Percentiles rank a stretch among this genome's conserved stretches.
Evolutionary conservation across 2,888 invertebrate species (phyloP).

Genomic region (Agriopis leucophaearia): DNA sequence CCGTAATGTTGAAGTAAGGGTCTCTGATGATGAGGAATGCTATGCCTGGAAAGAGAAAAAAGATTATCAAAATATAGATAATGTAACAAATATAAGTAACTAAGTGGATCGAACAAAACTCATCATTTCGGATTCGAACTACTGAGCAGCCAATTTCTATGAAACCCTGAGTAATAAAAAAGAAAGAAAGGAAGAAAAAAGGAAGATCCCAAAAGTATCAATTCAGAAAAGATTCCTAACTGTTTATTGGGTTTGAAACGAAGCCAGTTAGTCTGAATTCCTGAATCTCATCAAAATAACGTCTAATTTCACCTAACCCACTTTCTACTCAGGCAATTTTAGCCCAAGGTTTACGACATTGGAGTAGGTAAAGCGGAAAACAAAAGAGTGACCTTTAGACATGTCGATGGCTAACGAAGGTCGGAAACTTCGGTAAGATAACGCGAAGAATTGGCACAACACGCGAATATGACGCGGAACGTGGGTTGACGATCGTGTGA

Average conservation of each 20-base stretch:
- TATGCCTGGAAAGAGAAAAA: slow-evolving; percentile 64
- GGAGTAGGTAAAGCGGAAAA: slow-evolving; percentile 39
- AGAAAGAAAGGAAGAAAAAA: too few species aligned
- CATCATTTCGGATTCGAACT: background rate
- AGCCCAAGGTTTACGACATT: slow-evolving; percentile 40
- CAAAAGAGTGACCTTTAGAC: slow-evolving; percentile 38
- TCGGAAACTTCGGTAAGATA: slow-evolving; percentile 33
- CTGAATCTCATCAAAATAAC: slow-evolving; percentile 17
- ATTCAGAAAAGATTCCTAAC: background rate
- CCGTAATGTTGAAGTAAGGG: slow-evolving; percentile 68
- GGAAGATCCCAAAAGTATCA: too few species aligned
- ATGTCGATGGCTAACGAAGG: slow-evolving; percentile 38
- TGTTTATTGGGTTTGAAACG: slow-evolving; percentile 5
- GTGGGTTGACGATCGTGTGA: slow-evolving; percentile 26
- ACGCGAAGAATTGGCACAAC: slow-evolving; percentile 44
- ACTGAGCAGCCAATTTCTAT: too few species aligned
- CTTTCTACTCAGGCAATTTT: slow-evolving; percentile 28
- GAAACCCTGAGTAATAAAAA: background rate
- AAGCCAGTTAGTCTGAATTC: slow-evolving; percentile 13
- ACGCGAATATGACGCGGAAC: slow-evolving; percentile 15
- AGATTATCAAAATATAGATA: background rate
- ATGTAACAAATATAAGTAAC: background rate
- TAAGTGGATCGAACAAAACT: background rate
- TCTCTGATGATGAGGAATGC: slow-evolving; percentile 80
- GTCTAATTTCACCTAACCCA: slow-evolving; percentile 27